These are phyloP conservation scores for Ciconia nigra DNA, from an alignment of 2,797 vertebrate species.

Conservation along the genomic window DNA sequence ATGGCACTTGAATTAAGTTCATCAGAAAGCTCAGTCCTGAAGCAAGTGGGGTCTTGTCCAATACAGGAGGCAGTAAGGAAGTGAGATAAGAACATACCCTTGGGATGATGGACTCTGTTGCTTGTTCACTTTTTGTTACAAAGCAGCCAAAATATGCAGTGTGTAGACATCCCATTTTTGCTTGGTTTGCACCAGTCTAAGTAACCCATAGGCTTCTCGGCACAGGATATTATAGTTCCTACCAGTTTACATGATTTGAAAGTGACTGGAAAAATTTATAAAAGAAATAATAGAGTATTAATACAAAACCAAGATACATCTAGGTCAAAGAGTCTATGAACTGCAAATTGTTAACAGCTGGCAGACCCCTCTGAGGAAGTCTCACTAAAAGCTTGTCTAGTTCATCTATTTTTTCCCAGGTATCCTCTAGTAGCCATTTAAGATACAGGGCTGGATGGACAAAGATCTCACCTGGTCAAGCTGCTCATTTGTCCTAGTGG, in stretches of 20 bases:
- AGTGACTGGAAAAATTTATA: neutral
- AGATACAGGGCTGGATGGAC: neutral
- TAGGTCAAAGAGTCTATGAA: neutral
- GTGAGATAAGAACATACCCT: neutral
- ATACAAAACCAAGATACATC: neutral
- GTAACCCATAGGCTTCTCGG: neutral
- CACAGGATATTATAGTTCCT: neutral
- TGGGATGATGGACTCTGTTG: too few relatives aligned
- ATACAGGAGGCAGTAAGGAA: neutral
- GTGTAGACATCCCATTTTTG: neutral
- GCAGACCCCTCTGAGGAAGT: neutral
- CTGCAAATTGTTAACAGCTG: neutral
- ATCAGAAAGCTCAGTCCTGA: neutral
- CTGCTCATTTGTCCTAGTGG: neutral
- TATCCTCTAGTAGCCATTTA: neutral
- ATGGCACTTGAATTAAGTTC: neutral
- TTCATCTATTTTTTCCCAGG: neutral
- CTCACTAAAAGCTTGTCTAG: neutral
- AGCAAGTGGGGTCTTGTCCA: neutral
- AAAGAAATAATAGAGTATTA: neutral
- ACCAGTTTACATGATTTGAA: neutral
- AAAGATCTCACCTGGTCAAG: neutral
- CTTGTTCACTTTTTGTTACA: neutral
- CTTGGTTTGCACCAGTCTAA: neutral
- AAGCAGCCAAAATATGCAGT: neutral